Conservation (phyloP, 2,113 vertebrate species). For the Brachionichthys hirsutus region DNA sequence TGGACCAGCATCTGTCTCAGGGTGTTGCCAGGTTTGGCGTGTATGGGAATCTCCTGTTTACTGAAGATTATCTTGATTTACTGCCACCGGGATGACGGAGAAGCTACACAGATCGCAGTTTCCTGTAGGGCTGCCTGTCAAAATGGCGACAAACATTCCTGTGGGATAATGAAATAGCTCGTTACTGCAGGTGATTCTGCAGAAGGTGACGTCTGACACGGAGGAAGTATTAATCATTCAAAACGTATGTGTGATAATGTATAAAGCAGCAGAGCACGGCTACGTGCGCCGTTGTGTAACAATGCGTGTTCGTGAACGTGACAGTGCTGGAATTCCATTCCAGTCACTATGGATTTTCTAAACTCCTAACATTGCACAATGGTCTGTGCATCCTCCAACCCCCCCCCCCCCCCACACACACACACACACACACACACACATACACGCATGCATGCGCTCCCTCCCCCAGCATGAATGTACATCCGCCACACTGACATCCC, state of each 20-base stretch:
- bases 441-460: background rate
- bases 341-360: conserved; percentile 32
- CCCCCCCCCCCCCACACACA: conserved; percentile 10
- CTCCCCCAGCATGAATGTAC: conserved; percentile 23
- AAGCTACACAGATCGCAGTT: too few relatives aligned
- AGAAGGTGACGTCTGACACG: conserved; percentile 4
- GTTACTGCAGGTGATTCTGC: conserved; percentile 2
- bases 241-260: background rate
- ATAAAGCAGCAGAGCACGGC: conserved; percentile 6
- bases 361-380: conserved; percentile 23
- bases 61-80: too few relatives aligned
- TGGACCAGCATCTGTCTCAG: too few relatives aligned
- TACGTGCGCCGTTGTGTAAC: conserved; percentile 7
- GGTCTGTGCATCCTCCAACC: background rate
- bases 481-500: conserved; percentile 43
- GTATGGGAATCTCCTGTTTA: too few relatives aligned
- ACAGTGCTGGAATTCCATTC: conserved; percentile 22
- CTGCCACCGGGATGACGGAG: too few relatives aligned
- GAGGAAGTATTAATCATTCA: conserved; percentile 1
- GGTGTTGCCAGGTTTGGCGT: too few relatives aligned
- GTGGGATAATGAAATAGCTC: conserved; percentile 3
- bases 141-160: too few relatives aligned
- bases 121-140: too few relatives aligned
- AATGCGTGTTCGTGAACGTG: conserved; percentile 17
- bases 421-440: too few relatives aligned